Evolutionary conservation across 1,140 invertebrate genomes (phyloP).

Genomic region (Diabrotica virgifera): DNA sequence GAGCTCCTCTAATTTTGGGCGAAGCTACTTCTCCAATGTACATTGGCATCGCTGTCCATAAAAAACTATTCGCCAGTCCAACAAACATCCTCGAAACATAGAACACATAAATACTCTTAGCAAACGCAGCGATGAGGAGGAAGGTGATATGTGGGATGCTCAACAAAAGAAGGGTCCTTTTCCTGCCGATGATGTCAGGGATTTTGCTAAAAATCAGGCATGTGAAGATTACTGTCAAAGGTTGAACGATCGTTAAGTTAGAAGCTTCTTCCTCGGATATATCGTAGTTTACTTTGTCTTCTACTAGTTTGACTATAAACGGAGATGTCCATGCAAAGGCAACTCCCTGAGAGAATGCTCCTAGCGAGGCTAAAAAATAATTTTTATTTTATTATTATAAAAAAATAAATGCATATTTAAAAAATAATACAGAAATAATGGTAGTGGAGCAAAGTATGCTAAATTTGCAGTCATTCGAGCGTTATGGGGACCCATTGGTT

Average conservation of each 20-base stretch:
- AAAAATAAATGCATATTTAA: too few species aligned
- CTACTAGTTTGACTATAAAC: constrained; percentile 12
- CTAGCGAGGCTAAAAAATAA: constrained; percentile 9
- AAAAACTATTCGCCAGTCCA: constrained; percentile 2
- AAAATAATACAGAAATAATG: too few species aligned
- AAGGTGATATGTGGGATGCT: not conserved
- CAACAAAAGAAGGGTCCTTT: constrained; percentile 5
- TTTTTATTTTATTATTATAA: too few species aligned
- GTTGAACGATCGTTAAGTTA: constrained; percentile 12
- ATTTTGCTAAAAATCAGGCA: not conserved
- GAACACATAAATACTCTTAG: constrained; percentile 5
- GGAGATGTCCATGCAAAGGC: constrained; percentile 15
- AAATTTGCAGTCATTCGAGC: too few species aligned
- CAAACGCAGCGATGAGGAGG: not conserved
- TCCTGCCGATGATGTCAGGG: constrained; percentile 9
- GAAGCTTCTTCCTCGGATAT: constrained; percentile 19
- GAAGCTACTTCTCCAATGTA: constrained; percentile 65
- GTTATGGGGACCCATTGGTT: too few species aligned
- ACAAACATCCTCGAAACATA: constrained; percentile 4
- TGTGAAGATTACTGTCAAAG: not conserved
- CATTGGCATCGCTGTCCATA: constrained; percentile 49
- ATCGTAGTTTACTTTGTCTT: constrained; percentile 16
- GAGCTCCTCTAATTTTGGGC: constrained; percentile 60
- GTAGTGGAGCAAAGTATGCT: too few species aligned
- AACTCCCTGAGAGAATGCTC: constrained; percentile 7